Percentiles rank a stretch among this genome's conserved stretches.
phyloP scores from a whole-genome alignment of 1,140 invertebrate genomes.

The Dryas iulia region DNA sequence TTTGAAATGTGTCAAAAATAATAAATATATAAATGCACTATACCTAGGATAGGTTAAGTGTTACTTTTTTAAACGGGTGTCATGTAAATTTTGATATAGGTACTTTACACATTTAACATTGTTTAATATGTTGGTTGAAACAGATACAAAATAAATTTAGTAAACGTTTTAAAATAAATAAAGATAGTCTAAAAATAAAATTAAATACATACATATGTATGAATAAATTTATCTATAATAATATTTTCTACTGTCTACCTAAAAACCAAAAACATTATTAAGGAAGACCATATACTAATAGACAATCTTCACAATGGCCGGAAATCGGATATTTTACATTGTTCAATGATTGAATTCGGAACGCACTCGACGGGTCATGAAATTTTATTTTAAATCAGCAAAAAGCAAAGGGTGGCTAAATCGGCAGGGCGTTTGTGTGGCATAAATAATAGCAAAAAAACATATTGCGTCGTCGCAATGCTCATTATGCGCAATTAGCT shows the following conservation, averaged over 20 bases:
- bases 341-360: conserved; percentile 47
- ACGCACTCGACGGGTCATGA: conserved; percentile 64
- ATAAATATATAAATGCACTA: neutral
- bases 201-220: too few species aligned
- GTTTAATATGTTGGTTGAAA: too few species aligned
- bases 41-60: too few species aligned
- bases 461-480: conserved; percentile 70
- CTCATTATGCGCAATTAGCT: conserved; percentile 80
- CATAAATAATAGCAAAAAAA: conserved; percentile 77
- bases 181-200: too few species aligned
- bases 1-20: neutral
- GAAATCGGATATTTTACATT: conserved; percentile 72
- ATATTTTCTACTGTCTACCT: too few species aligned
- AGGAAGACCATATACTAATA: conserved; percentile 30
- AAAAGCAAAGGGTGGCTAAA: conserved; percentile 58
- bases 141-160: too few species aligned
- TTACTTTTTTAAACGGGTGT: too few species aligned
- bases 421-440: conserved; percentile 56
- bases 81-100: too few species aligned
- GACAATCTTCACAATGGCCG: conserved; percentile 45
- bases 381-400: conserved; percentile 73
- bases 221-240: too few species aligned
- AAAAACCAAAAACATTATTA: neutral
- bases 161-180: too few species aligned
- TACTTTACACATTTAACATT: too few species aligned